phyloP scores from a whole-genome alignment of 2,797 vertebrate species.

The Pteropus rufus region DNA sequence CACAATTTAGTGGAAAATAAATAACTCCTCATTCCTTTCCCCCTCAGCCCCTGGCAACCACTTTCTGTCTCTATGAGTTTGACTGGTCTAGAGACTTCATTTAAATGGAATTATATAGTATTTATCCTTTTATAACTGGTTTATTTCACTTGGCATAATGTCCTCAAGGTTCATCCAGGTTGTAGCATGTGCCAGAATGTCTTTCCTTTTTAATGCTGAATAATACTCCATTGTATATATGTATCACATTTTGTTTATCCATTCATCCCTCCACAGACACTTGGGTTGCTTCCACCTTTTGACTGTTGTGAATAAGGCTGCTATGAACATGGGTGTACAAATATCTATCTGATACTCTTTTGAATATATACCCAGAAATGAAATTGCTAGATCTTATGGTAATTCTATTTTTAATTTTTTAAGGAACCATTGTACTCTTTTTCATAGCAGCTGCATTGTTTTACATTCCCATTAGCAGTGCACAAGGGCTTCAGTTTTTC shows the following conservation, averaged over 20 bases:
- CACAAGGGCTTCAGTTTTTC: background rate
- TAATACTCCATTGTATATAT: background rate
- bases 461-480: background rate
- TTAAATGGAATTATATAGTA: background rate
- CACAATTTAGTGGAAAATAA: background rate
- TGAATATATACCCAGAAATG: background rate
- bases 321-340: background rate
- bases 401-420: constrained; percentile 15
- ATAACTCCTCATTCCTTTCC: background rate
- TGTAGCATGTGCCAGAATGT: background rate
- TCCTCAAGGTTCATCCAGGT: background rate
- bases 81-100: background rate
- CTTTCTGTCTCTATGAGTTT: background rate
- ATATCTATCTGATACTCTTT: background rate
- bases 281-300: background rate
- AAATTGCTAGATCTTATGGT: background rate
- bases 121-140: background rate
- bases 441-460: background rate
- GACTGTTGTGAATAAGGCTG: background rate
- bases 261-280: background rate
- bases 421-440: background rate
- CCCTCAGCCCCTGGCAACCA: background rate
- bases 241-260: background rate
- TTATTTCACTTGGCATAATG: background rate
- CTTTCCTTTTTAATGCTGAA: background rate